Percentiles rank a stretch among this genome's conserved stretches.
Conservation (phyloP, 1,140 invertebrate genomes). For the Riptortus pedestris region DNA sequence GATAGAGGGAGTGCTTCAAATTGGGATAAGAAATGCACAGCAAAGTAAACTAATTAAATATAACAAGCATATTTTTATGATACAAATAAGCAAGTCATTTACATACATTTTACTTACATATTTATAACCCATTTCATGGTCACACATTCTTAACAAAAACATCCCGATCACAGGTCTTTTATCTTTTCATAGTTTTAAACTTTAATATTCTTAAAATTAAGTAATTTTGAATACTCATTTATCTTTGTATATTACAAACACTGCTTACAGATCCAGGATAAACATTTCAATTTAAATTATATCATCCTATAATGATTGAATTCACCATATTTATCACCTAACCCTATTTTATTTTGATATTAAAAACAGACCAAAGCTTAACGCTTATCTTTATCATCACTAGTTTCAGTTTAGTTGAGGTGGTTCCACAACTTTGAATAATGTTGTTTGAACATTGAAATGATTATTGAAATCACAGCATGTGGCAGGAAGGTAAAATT, state of each 20-base stretch:
- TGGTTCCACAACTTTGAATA: background rate
- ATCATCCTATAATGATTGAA: background rate
- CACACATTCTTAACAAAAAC: slow-evolving; percentile 6
- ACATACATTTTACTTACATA: slow-evolving; percentile 23
- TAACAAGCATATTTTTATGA: slow-evolving; percentile 15
- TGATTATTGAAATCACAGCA: background rate
- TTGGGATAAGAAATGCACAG: slow-evolving; percentile 10
- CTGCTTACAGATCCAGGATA: background rate
- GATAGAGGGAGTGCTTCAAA: slow-evolving; percentile 19
- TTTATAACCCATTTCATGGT: slow-evolving; percentile 21
- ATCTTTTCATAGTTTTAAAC: background rate
- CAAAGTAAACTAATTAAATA: slow-evolving; percentile 12
- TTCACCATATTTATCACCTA: no score
- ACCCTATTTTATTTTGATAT: background rate
- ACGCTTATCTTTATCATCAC: background rate
- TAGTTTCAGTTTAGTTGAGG: background rate
- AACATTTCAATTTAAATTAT: background rate
- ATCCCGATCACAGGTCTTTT: slow-evolving; percentile 27
- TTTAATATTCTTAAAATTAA: background rate
- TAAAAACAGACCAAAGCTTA: background rate
- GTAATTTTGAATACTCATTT: background rate
- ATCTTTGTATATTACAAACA: background rate
- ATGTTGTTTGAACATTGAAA: no score
- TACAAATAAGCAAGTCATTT: slow-evolving; percentile 14
- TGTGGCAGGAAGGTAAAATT: slow-evolving; percentile 11